A percentile compares a stretch with the other conserved stretches of the same genome.
Conservation (phyloP, 1,140 invertebrate genomes). For the Apocrypta bakeri region DNA sequence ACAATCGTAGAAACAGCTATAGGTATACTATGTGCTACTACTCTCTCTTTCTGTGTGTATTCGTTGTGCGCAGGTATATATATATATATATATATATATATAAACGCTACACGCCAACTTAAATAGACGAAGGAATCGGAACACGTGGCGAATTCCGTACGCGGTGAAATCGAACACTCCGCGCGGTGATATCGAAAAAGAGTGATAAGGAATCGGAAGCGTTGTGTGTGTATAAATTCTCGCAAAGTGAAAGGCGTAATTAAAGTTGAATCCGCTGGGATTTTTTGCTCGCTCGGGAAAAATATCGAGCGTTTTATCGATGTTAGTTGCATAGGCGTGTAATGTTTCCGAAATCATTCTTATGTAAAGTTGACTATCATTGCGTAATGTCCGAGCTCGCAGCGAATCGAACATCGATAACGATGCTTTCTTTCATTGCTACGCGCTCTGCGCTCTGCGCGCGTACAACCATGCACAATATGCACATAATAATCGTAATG, state of each 20-base stretch:
- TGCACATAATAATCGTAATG: too few species aligned
- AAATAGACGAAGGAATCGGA: neutral
- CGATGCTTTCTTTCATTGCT: too few species aligned
- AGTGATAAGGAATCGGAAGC: neutral
- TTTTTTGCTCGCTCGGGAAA: neutral
- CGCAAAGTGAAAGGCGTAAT: neutral
- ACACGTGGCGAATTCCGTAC: neutral
- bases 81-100: neutral
- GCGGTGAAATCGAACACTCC: neutral
- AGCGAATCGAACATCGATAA: neutral
- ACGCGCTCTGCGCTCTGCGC: too few species aligned
- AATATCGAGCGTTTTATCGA: neutral
- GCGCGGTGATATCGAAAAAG: neutral
- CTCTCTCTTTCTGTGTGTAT: neutral
- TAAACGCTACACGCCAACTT: too few species aligned
- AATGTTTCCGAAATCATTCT: neutral
- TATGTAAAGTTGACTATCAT: conserved; percentile 15
- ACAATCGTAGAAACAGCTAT: conserved; percentile 69
- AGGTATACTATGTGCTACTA: neutral
- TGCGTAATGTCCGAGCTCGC: neutral
- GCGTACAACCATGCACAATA: too few species aligned
- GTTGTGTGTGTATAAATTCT: neutral
- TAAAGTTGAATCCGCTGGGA: neutral
- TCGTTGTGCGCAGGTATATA: neutral
- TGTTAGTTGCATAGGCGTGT: neutral